A percentile compares a stretch with the other conserved stretches of the same genome.
Evolutionary conservation across 2,888 invertebrate genomes (phyloP).

Genomic region (Harpalus rubripes): DNA sequence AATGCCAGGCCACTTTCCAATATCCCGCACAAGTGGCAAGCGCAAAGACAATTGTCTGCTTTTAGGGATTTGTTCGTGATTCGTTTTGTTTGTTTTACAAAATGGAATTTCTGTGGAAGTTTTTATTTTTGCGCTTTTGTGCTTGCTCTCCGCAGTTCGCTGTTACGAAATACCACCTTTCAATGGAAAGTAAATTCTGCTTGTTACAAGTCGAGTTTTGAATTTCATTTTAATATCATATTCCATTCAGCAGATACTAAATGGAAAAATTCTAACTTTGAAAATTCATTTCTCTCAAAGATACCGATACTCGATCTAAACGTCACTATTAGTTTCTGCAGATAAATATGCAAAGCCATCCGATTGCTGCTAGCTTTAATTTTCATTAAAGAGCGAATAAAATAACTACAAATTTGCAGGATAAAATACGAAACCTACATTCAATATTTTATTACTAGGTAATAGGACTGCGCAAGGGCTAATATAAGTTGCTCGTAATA

Average conservation of each 20-base stretch:
- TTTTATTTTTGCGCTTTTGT: constrained; percentile 58
- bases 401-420: no score
- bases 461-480: no score
- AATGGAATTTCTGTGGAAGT: constrained; percentile 55
- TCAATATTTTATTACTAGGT: no score
- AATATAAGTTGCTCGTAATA: no score
- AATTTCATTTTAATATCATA: constrained; percentile 59
- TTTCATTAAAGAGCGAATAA: no score
- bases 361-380: no score
- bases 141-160: constrained; percentile 21
- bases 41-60: constrained; percentile 45
- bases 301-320: not conserved
- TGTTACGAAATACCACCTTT: constrained; percentile 46
- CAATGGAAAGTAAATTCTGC: constrained; percentile 54
- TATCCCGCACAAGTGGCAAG: constrained; percentile 7
- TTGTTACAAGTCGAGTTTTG: constrained; percentile 54
- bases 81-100: constrained; percentile 55
- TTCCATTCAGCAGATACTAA: constrained; percentile 39
- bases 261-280: constrained; percentile 25
- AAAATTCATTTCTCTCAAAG: not conserved
- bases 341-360: not conserved
- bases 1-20: not conserved
- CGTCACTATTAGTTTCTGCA: not conserved
- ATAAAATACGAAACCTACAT: no score
- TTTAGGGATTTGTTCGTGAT: constrained; percentile 53